phyloP scores from a whole-genome alignment of 2,797 vertebrate species.

The Megaceryle alcyon region DNA sequence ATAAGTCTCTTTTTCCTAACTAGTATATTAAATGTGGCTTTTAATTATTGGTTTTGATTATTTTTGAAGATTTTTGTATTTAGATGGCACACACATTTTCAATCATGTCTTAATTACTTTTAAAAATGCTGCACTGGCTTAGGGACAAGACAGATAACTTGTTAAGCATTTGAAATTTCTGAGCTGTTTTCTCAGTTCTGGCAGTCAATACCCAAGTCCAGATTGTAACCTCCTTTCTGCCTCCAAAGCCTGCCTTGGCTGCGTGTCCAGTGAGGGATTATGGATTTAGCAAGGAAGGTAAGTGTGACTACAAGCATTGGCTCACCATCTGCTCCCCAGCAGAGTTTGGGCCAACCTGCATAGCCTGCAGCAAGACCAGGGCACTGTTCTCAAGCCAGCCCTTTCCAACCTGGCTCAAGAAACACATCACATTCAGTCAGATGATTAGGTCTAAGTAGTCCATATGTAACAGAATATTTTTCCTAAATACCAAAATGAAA shows the following conservation, averaged over 20 bases:
- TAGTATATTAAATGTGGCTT: slow-evolving; percentile 77
- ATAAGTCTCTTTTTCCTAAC: slow-evolving; percentile 64
- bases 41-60: slow-evolving; percentile 82
- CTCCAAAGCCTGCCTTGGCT: slow-evolving; percentile 99
- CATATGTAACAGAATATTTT: slow-evolving; percentile 98
- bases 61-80: slow-evolving; percentile 83
- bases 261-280: slow-evolving; percentile 99
- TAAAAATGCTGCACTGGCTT: slow-evolving; percentile 93
- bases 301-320: slow-evolving; percentile 99
- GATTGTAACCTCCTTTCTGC: slow-evolving; percentile 99
- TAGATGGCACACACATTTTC: slow-evolving; percentile 89
- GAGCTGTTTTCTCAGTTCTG: slow-evolving; percentile 94
- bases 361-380: slow-evolving; percentile 99
- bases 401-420: slow-evolving; percentile 94
- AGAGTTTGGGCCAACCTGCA: slow-evolving; percentile 99
- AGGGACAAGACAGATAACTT: slow-evolving; percentile 99
- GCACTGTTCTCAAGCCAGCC: slow-evolving; percentile 92
- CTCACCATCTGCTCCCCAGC: slow-evolving; percentile 99
- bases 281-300: slow-evolving; percentile 99
- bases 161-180: slow-evolving; percentile 99
- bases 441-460: slow-evolving; percentile 99
- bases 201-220: slow-evolving; percentile 94
- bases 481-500: slow-evolving; percentile 90
- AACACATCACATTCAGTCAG: slow-evolving; percentile 97
- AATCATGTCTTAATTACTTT: slow-evolving; percentile 99